Evolutionary conservation across 37 sponge, comb jelly and placozoan species (phyloP).

Genomic region (Lycopodina hypogea): DNA sequence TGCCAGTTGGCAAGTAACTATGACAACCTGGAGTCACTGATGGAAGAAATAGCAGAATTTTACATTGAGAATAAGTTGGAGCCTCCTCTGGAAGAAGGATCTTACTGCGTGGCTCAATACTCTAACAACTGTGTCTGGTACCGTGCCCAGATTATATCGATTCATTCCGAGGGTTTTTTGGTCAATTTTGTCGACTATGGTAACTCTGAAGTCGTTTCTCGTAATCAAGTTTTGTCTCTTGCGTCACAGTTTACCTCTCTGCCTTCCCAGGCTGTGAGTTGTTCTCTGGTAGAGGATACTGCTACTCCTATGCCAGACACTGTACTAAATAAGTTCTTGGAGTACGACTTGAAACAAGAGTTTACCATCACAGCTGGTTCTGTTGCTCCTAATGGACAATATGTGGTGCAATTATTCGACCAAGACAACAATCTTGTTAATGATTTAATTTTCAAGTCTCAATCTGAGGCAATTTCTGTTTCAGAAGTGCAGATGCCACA

Average conservation of each 20-base stretch:
- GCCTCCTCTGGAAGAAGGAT: conserved; percentile 19
- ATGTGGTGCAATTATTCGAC: conserved; percentile 40
- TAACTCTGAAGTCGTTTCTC: conserved; percentile 47
- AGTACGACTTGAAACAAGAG: conserved; percentile 48
- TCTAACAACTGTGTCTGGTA: conserved; percentile 66
- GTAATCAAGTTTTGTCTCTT: conserved; percentile 19
- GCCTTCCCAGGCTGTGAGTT: conserved; percentile 52
- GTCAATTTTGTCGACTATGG: conserved; percentile 75
- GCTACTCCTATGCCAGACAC: not conserved
- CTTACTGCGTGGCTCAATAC: conserved; percentile 58
- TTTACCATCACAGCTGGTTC: conserved; percentile 21
- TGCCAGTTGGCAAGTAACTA: conserved; percentile 35
- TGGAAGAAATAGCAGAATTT: conserved; percentile 61
- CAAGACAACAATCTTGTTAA: conserved; percentile 6
- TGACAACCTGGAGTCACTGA: conserved; percentile 44
- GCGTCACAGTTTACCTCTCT: conserved; percentile 6
- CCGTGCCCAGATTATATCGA: conserved; percentile 52
- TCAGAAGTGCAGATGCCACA: not conserved
- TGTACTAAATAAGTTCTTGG: conserved; percentile 25
- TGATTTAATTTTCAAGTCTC: not conserved
- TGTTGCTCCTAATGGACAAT: conserved; percentile 7
- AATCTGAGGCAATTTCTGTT: not conserved
- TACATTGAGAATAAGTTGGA: conserved; percentile 21
- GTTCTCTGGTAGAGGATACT: conserved; percentile 19
- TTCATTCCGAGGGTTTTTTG: not conserved